Conservation (phyloP, 2,113 vertebrate species). For the Semnornis frantzii region DNA sequence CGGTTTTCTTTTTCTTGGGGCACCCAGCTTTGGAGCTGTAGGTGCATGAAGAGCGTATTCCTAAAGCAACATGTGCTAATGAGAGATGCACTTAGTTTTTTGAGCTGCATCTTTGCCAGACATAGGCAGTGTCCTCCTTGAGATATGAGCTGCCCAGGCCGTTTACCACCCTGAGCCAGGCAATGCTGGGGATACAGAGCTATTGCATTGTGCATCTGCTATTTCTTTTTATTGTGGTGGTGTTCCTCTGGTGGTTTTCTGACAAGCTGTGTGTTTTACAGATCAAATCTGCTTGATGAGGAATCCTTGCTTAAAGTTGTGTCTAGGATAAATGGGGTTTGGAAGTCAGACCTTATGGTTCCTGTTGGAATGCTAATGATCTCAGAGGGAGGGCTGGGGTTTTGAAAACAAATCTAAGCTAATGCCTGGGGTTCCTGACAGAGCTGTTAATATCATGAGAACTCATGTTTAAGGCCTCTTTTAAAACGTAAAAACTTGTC, state of each 20-base stretch:
- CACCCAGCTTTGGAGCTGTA: neutral
- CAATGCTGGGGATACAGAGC: neutral
- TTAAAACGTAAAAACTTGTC: neutral
- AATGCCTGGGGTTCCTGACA: neutral
- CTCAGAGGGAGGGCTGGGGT: conserved; percentile 25
- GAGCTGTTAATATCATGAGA: conserved; percentile 14
- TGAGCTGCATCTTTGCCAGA: neutral
- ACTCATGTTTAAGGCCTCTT: neutral
- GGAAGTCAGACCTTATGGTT: conserved; percentile 9
- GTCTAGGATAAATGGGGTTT: neutral
- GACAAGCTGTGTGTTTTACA: conserved; percentile 3
- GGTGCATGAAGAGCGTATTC: neutral
- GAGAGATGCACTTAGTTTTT: neutral
- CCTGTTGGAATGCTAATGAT: conserved; percentile 7
- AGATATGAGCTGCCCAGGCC: neutral
- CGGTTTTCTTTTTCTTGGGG: neutral
- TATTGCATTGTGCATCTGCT: neutral
- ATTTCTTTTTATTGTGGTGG: neutral
- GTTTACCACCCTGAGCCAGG: neutral
- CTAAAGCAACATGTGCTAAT: neutral
- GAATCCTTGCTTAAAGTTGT: conserved; percentile 8
- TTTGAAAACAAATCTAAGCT: conserved; percentile 32
- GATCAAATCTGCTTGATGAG: conserved; percentile 17
- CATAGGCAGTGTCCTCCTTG: fast-evolving
- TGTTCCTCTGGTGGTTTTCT: neutral